These are phyloP conservation scores for Melanotaenia trifasciata DNA, from an alignment of 2,797 vertebrate species.

Conservation along the genomic window DNA sequence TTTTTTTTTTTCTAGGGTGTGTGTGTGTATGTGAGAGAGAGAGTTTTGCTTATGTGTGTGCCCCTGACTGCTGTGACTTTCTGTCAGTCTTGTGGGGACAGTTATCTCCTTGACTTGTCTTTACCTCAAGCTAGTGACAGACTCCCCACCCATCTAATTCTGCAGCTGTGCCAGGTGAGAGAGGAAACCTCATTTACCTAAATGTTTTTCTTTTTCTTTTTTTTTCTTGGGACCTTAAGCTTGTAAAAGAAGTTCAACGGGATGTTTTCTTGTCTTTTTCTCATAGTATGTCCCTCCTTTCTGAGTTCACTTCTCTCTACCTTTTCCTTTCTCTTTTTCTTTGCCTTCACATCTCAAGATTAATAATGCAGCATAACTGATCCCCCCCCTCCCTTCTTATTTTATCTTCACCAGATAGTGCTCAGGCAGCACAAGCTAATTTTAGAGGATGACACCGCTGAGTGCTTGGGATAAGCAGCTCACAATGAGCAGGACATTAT, in stretches of 20 bases:
- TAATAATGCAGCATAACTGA: slow-evolving; percentile 74
- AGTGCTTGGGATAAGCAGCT: slow-evolving; percentile 76
- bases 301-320: slow-evolving; percentile 40
- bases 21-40: slow-evolving; percentile 8
- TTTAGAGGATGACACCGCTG: slow-evolving; percentile 80
- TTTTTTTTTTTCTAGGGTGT: slow-evolving; percentile 22
- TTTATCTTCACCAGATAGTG: slow-evolving; percentile 76
- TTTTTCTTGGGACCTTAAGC: slow-evolving; percentile 31
- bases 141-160: slow-evolving; percentile 55
- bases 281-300: slow-evolving; percentile 18
- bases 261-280: slow-evolving; percentile 59
- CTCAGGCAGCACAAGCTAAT: slow-evolving; percentile 81
- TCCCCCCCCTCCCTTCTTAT: slow-evolving; percentile 47
- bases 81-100: slow-evolving; percentile 44
- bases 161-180: slow-evolving; percentile 66
- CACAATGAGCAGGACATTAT: slow-evolving; percentile 73
- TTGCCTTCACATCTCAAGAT: slow-evolving; percentile 63
- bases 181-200: slow-evolving; percentile 62
- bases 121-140: slow-evolving; percentile 48
- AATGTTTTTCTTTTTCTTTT: slow-evolving; percentile 27
- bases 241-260: slow-evolving; percentile 56
- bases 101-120: slow-evolving; percentile 61
- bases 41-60: slow-evolving; percentile 17
- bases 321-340: slow-evolving; percentile 41
- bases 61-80: slow-evolving; percentile 49